Conservation (phyloP, 2,797 vertebrate genomes). For the Vireo griseus region DNA sequence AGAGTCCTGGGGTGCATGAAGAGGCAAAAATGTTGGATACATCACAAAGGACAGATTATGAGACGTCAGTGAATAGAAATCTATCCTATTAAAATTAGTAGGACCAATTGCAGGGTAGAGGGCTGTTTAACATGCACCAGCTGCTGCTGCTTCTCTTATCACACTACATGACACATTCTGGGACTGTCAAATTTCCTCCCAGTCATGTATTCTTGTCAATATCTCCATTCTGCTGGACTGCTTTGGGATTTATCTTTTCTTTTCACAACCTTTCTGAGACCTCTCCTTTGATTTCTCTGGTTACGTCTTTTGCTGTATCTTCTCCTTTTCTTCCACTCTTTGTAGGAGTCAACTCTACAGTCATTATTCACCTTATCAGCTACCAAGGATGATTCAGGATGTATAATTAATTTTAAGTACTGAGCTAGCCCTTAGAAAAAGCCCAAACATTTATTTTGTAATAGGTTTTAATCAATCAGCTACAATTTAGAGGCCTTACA, state of each 20-base stretch:
- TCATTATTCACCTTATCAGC: not conserved
- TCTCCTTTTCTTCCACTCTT: not conserved
- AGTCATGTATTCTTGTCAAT: not conserved
- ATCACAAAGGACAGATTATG: constrained; percentile 1
- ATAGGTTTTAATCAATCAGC: not conserved
- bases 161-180: not conserved
- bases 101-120: not conserved
- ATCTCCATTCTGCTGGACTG: not conserved
- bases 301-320: not conserved
- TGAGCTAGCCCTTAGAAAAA: not conserved
- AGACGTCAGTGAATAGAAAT: not conserved
- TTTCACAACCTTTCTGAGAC: not conserved
- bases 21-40: constrained; percentile 16
- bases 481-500: not conserved
- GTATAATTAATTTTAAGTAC: not conserved
- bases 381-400: not conserved
- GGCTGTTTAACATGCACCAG: not conserved
- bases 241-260: constrained; percentile 1
- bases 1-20: not conserved
- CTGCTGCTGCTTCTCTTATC: not conserved
- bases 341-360: not conserved
- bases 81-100: not conserved
- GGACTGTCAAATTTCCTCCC: not conserved
- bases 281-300: not conserved
- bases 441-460: not conserved